Evolutionary conservation across 1,140 invertebrate species (phyloP).

Genomic region (Periplaneta americana): DNA sequence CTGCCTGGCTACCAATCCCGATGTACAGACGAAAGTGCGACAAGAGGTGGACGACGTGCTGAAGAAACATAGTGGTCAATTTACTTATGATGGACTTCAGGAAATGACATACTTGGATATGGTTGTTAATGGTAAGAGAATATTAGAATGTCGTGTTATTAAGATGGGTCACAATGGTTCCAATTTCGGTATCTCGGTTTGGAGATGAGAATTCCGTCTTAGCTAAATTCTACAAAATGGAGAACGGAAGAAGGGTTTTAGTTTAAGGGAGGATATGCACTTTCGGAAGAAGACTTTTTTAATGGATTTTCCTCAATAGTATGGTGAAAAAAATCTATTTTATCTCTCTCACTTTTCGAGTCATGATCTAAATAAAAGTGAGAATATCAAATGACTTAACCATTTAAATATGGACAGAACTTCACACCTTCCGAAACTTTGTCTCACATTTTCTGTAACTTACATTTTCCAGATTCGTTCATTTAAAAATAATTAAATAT

Average conservation of each 20-base stretch:
- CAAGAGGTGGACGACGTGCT: conserved; percentile 58
- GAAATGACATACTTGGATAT: conserved; percentile 24
- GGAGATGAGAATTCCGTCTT: not conserved
- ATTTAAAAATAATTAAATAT: too few species aligned
- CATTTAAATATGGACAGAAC: too few species aligned
- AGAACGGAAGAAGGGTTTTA: not conserved
- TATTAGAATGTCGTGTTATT: not conserved
- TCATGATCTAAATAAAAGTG: too few species aligned
- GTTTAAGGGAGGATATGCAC: too few species aligned
- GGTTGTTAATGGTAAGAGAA: conserved; percentile 20
- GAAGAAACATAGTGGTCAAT: conserved; percentile 19
- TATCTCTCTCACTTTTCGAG: too few species aligned
- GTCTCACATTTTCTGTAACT: too few species aligned
- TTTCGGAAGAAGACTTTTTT: too few species aligned
- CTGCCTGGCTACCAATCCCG: conserved; percentile 49
- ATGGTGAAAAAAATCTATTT: too few species aligned
- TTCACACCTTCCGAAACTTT: too few species aligned
- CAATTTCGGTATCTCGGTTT: not conserved
- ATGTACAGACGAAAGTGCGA: conserved; percentile 56
- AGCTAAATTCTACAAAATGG: not conserved
- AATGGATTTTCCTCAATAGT: too few species aligned
- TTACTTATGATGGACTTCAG: conserved; percentile 22
- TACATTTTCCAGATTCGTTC: too few species aligned
- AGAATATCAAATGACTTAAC: too few species aligned
- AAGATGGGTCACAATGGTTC: not conserved